Percentiles rank a stretch among this genome's conserved stretches.
These are phyloP conservation scores for Hylaeus volcanicus DNA, from an alignment of 1,140 invertebrate genomes.

Conservation along the genomic window DNA sequence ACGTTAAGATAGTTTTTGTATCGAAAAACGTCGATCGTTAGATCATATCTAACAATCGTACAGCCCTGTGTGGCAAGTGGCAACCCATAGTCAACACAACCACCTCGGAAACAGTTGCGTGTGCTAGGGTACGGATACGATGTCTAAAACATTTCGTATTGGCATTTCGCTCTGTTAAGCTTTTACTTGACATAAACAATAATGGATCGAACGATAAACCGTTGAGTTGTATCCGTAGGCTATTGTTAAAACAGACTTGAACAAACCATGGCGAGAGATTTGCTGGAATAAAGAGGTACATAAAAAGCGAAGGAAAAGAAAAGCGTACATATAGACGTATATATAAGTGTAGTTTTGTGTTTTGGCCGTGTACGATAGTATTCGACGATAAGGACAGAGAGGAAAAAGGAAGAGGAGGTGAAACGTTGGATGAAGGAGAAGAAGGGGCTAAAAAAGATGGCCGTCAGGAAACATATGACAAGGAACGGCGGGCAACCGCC, in stretches of 20 bases:
- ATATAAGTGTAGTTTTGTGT: background rate
- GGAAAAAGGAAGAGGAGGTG: slow-evolving; percentile 5
- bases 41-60: background rate
- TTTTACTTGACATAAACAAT: background rate
- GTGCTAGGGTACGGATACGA: background rate
- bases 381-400: background rate
- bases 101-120: background rate
- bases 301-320: slow-evolving; percentile 1
- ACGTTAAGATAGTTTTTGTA: background rate
- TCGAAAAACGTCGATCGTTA: background rate
- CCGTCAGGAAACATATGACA: slow-evolving; percentile 78
- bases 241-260: background rate
- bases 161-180: background rate
- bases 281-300: background rate
- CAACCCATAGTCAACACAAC: slow-evolving; percentile 62
- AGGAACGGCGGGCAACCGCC: slow-evolving; percentile 73
- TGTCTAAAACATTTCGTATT: background rate
- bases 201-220: background rate
- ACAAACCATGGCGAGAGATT: background rate
- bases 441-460: slow-evolving; percentile 71
- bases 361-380: slow-evolving; percentile 13
- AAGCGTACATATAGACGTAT: background rate
- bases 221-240: too few relatives aligned
- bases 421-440: background rate
- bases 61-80: slow-evolving; percentile 55